Evolutionary conservation across 2,797 vertebrate species (phyloP), one percentile per base, ranked within the genome.

Genomic region (Lagodon rhomboides): DNA sequence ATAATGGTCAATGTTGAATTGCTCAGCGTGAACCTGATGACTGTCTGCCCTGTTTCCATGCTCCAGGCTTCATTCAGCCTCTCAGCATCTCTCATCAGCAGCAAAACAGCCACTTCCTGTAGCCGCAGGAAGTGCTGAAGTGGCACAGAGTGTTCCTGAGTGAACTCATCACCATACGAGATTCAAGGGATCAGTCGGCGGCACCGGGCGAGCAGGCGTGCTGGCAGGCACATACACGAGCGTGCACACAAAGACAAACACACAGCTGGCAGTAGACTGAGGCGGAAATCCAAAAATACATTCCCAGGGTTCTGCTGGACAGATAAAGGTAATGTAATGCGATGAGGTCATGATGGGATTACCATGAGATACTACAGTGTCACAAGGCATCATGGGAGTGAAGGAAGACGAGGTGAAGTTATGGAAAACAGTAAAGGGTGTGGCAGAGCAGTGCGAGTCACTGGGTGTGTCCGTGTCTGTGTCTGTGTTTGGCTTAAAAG

Each of bases 91-190:
- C 63, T 73, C 77, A 73, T 41, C 80, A n/a, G 27, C 17, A 55
- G 67, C 61, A 85, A 79, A 85, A 86, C 78, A 69, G 38, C 71
- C 78, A 22, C 85, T 85, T 92, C 92, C 91, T 87, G 69, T 47
- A 23, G 75, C 69, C 49, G 59, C 82, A 86, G 85, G 89, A 88
- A 87, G 79, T 54, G 54, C 68, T 68, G 65, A 73, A 79, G 75
- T 68, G 77, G 80, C 83, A 70, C 71, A 64, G 54, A 51, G 61
- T 60, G 61, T 85, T 87, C 80, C 86, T 66, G 82, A 63, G 44
- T 74, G 44, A 86, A 73, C 79, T 84, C 75, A 72, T 74, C 74
- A 34, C 61, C 50, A 23, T n/a, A 20, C 1, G 46, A 65, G 56
- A 82, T 22, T 62, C 50, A 13, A 65, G 60, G 60, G 41, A 46